Percentiles rank a stretch among this genome's conserved stretches.
Evolutionary conservation across 2,888 invertebrate genomes (phyloP).

Genomic region (Leptopterna dolabrata): DNA sequence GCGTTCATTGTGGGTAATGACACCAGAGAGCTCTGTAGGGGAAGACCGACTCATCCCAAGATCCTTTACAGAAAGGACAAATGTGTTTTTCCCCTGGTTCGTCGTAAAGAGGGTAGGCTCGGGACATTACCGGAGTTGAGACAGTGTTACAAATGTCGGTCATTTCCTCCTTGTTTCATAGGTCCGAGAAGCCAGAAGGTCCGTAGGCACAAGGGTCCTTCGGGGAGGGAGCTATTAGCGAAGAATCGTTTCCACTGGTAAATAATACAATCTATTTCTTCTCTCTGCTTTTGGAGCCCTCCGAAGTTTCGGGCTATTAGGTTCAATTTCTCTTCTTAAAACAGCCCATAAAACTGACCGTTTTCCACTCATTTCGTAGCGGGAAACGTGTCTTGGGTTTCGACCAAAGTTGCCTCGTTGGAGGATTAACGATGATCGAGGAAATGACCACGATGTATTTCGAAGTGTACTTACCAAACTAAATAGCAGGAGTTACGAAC

Average conservation of each 20-base stretch:
- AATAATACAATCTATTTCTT: constrained; percentile 56
- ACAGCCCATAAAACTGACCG: constrained; percentile 41
- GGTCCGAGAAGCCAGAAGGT: constrained; percentile 27
- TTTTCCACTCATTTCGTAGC: constrained; percentile 23
- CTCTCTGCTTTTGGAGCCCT: constrained; percentile 19
- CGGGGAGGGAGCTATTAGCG: constrained; percentile 50
- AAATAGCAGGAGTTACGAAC: neutral
- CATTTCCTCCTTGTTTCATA: constrained; percentile 38
- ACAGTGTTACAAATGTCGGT: constrained; percentile 57
- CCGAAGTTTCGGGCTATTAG: constrained; percentile 38
- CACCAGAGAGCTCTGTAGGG: neutral
- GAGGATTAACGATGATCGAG: neutral
- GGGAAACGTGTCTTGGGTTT: constrained; percentile 31
- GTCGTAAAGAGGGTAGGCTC: neutral
- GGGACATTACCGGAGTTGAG: constrained; percentile 55
- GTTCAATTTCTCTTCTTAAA: constrained; percentile 46
- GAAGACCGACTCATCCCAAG: neutral
- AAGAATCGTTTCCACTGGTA: constrained; percentile 52
- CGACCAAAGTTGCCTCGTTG: neutral
- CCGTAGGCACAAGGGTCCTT: constrained; percentile 2
- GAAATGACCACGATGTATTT: neutral
- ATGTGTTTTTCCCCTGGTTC: constrained; percentile 46
- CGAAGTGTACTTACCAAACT: neutral
- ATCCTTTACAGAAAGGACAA: constrained; percentile 37
- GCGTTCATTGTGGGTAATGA: constrained; percentile 53